Evolutionary conservation across 2,113 vertebrate species (phyloP), one percentile per base, ranked within the genome.

Genomic region (Rostratula benghalensis): DNA sequence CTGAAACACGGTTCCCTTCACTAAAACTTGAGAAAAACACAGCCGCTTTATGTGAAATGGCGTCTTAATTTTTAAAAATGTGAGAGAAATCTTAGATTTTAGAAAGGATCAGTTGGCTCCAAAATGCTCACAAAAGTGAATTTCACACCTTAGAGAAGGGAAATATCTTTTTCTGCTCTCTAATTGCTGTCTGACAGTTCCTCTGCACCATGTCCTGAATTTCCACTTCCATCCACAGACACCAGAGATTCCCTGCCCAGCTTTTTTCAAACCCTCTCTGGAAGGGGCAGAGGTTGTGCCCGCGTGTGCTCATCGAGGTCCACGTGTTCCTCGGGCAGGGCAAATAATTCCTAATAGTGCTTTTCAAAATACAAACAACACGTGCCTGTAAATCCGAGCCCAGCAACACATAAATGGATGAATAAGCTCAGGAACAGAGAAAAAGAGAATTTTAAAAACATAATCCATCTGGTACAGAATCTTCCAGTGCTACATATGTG

Each of bases 81-180:
- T 8, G 7, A 76, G n/a, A 46, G 41, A 71, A 7, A 51, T 78
- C 88, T 89, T 39, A 5, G 59, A n/a, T 71, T 81, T 88, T 74
- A 39, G 51, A 39, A 91, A 86, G 0, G 8, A 64, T 71, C 6
- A 12, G 20, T 46, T 53, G 60, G 53, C 61, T 93, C 65, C 45
- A 78, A 83, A 93, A 82, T 2, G 13, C 48, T 87, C 30, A 1
- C 45, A 45, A 50, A 87, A 82, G 71, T 10, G 4, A 28, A 57
- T 88, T 94, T 79, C 89, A 77, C 87, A 80, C 88, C 87, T 76
- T 12, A 35, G 59, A 73, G 94, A 84, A 76, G 46, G 65, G 73
- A 89, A 63, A 63, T 57, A 22, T 93, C 43, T 21, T 21, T 22
- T 57, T 67, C 75, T 41, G 70, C 73, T 61, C 39, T 61, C 16